These are phyloP conservation scores for Phenacoccus solenopsis DNA, from an alignment of 1,140 invertebrate genomes.

Conservation along the genomic window DNA sequence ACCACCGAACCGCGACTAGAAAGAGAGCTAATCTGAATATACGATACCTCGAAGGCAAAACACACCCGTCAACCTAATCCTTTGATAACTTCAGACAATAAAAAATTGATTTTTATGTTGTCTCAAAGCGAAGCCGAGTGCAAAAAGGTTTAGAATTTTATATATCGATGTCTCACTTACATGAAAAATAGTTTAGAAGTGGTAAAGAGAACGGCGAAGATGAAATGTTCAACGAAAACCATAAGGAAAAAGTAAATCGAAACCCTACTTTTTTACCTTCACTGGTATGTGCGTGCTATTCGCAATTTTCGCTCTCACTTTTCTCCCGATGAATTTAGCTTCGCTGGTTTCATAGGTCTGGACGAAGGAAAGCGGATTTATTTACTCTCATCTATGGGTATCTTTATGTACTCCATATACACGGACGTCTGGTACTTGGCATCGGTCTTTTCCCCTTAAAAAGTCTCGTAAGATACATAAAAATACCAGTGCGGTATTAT, in stretches of 20 bases:
- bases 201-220: neutral
- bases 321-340: too few relatives aligned
- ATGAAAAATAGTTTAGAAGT: constrained; percentile 3
- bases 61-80: neutral
- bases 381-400: too few relatives aligned
- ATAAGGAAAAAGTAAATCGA: constrained; percentile 3
- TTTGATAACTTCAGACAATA: neutral
- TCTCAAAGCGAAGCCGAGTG: neutral
- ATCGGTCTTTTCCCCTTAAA: too few relatives aligned
- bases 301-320: neutral
- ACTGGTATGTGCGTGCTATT: neutral
- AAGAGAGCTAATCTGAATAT: constrained; percentile 3
- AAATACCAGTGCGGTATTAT: too few relatives aligned
- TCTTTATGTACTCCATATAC: too few relatives aligned
- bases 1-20: neutral
- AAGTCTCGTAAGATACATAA: too few relatives aligned
- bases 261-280: neutral
- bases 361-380: too few relatives aligned
- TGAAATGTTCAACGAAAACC: neutral
- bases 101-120: constrained; percentile 3
- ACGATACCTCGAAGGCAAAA: neutral
- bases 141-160: neutral
- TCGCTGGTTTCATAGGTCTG: too few relatives aligned
- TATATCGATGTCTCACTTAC: neutral
- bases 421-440: too few relatives aligned